These are phyloP conservation scores for Ahaetulla prasina DNA, from an alignment of 2,113 vertebrate species.

Conservation along the genomic window DNA sequence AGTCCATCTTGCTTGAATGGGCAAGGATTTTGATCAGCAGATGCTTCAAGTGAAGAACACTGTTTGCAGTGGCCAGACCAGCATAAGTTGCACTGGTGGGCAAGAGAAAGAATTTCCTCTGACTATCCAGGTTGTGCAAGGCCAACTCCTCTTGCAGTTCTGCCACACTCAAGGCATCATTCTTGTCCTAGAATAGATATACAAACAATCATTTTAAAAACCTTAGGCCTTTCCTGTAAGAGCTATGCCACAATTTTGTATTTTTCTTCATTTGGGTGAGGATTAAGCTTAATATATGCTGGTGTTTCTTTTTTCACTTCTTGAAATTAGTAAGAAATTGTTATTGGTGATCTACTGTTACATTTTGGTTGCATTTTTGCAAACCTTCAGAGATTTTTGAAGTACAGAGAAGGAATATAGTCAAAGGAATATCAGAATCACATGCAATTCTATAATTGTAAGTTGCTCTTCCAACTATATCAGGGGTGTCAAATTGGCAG, in stretches of 20 bases:
- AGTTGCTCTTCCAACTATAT: not conserved
- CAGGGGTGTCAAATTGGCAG: too few relatives aligned
- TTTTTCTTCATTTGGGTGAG: not conserved
- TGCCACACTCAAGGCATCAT: constrained; percentile 62
- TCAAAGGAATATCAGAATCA: not conserved
- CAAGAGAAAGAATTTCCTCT: constrained; percentile 78
- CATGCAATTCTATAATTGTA: not conserved
- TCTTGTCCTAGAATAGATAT: constrained; percentile 72
- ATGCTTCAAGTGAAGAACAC: constrained; percentile 74
- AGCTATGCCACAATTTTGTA: not conserved
- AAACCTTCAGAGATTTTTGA: not conserved
- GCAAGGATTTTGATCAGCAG: constrained; percentile 78
- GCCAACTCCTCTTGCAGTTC: constrained; percentile 79
- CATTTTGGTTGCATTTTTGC: not conserved
- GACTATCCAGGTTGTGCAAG: constrained; percentile 57
- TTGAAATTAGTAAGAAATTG: not conserved
- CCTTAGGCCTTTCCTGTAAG: not conserved
- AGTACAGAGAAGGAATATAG: not conserved
- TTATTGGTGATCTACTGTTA: not conserved
- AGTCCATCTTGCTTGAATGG: constrained; percentile 1
- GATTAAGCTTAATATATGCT: not conserved
- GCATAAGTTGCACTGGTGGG: constrained; percentile 74
- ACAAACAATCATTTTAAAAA: not conserved
- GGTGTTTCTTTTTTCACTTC: not conserved
- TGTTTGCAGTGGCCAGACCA: constrained; percentile 51